Evolutionary conservation across 2,797 vertebrate species (phyloP), one percentile per base, ranked within the genome.

Genomic region (Sciurus vulgaris): DNA sequence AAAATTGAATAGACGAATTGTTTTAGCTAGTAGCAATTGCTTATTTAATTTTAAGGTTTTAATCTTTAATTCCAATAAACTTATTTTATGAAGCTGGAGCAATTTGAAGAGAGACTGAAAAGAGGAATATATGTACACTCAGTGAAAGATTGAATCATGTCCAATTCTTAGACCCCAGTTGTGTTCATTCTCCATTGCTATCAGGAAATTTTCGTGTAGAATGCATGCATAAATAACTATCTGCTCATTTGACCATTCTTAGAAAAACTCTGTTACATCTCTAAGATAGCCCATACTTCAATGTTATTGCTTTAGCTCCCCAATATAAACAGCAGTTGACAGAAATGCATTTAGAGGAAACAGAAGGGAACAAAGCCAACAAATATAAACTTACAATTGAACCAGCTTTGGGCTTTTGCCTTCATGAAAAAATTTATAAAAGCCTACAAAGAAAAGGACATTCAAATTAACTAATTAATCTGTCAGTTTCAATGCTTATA

Each of bases 391-490:
- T 96, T 95, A 96, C 86, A 95, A 72, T 83, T 49, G 11, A 83
- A 38, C 86, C 82, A 90, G 82, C 86, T 95, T 90, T 8, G 81
- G 69, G 35, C 38, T 93, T 93, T 96, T 94, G 54, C 51, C 82
- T 86, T 93, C 90, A 59, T 77, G 77, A 96, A 90, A 86, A 86
- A 93, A 65, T 63, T 63, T 90, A 86, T 76, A 65, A 96, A 70
- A 72, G 54, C 86, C 95, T 96, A 96, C 30, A 89, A 90, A 90
- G 82, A 86, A 90, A 94, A 96, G 44, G 54, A 96, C 26, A 93
- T 86, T 47, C 47, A 95, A 86, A 86, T 89, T 94, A 96, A 86
- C 44, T 67, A 83, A 87, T 86, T 67, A 83, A 87, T 86, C 70
- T n/a, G 67, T 49, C 67, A 59, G 35, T 10, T 82, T 63, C n/a